Evolutionary conservation across 1,140 invertebrate species (phyloP), one percentile per base, ranked within the genome.

Genomic region (Leptestheria dahalacensis): DNA sequence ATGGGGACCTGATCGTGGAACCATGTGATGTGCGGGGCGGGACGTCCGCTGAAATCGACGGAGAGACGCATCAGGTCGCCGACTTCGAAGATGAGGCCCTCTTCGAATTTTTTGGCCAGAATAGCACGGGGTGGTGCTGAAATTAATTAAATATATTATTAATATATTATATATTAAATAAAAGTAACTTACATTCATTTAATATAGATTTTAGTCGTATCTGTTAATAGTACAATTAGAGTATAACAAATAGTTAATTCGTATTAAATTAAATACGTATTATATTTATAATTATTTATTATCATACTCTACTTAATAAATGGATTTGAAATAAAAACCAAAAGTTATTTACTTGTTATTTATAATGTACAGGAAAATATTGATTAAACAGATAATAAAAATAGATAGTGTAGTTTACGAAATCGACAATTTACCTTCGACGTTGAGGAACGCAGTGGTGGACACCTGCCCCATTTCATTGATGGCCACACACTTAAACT

Each of bases 11-110:
- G 86, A 66, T 97, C 84, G 66, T 93, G 87, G 29, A 81, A 79
- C 92, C 92, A 97, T 48, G 82, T 82, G 0, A 91, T 78, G 3
- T 74, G 75, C 1, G 92, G 91, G 41, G 80, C 74, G 4, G 94
- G 94, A 67, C 85, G 82, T 9, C 91, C 93, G 28, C 86, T 88
- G 58, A 94, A 82, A 1, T 88, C 87, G 48, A 93, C 86, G 72
- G 91, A 92, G 1, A 97, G 69, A 54, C 85, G 82, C 28, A 96
- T 79, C 2, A 83, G 84, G 74, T 93, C 89, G 57, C 85, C 87
- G 57, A 88, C 84, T 70, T 92, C 88, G 66, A 90, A 91, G 26
- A 91, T 79, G 3, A 91, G 73, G 9, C 88, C 87, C 55, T 95
- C 89, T 69, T 90, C 87, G 65, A 90, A 89, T 55, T 87, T 82